Percentiles rank a stretch among this genome's conserved stretches.
Evolutionary conservation across 2,888 invertebrate genomes (phyloP).

Genomic region (Biston betularia): DNA sequence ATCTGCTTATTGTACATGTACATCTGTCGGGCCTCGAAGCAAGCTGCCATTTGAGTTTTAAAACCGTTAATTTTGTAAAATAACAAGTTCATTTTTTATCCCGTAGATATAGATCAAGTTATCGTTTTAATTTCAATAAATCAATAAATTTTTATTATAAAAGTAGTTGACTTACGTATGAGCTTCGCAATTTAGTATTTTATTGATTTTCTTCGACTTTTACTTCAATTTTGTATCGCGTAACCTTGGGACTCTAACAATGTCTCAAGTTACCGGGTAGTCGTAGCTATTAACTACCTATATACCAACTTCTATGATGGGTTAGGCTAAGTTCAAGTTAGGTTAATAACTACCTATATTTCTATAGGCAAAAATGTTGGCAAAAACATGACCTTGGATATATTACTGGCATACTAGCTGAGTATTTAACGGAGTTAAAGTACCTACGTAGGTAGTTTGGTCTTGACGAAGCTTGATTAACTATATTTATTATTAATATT

Average conservation of each 20-base stretch:
- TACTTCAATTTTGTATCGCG: slow-evolving; percentile 16
- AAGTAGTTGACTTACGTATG: background rate
- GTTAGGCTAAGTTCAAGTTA: slow-evolving; percentile 9
- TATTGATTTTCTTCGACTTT: slow-evolving; percentile 34
- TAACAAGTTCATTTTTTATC: background rate
- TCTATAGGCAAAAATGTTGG: background rate
- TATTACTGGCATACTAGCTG: background rate
- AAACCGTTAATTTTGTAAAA: background rate
- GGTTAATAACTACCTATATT: background rate
- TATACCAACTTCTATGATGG: slow-evolving; percentile 3
- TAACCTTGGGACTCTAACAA: slow-evolving; percentile 24
- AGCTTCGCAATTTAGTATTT: slow-evolving; percentile 9
- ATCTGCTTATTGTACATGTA: slow-evolving; percentile 71
- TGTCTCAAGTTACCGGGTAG: slow-evolving; percentile 8
- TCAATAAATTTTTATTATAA: no score
- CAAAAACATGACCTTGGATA: slow-evolving; percentile 8
- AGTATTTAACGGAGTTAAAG: background rate
- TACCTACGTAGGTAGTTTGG: background rate
- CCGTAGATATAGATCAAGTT: background rate
- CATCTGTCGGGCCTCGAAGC: slow-evolving; percentile 52
- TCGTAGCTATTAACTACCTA: background rate
- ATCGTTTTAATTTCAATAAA: background rate
- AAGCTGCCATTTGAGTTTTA: slow-evolving; percentile 45
- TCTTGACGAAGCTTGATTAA: no score
- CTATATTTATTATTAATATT: no score